Percentiles rank a stretch among this genome's conserved stretches.
phyloP scores from a whole-genome alignment of 2,797 vertebrate genomes.

The Peromyscus aztecus region DNA sequence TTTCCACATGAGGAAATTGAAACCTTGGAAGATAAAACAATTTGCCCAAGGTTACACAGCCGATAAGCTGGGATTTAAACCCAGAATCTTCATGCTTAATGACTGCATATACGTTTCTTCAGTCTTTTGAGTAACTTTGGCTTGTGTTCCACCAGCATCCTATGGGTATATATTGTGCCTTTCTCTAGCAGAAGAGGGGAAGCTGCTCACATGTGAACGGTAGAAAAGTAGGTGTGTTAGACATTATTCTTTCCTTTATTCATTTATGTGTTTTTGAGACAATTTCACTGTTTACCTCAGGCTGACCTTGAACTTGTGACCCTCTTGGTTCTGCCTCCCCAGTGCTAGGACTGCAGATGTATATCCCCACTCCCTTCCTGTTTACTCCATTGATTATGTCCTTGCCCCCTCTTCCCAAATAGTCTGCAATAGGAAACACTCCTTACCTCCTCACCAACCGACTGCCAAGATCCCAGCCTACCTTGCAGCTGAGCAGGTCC shows the following conservation, averaged over 20 bases:
- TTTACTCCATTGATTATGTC: slow-evolving; percentile 16
- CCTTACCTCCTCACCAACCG: slow-evolving; percentile 59
- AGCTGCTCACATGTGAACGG: neutral
- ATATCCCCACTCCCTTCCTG: neutral
- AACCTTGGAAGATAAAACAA: slow-evolving; percentile 59
- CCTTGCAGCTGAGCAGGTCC: slow-evolving; percentile 62
- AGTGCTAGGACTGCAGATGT: neutral
- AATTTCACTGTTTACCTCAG: neutral
- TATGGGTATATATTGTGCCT: neutral
- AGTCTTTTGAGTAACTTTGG: neutral
- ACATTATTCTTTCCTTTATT: neutral
- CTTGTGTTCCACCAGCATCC: neutral
- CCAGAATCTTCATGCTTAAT: neutral
- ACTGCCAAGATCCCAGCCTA: slow-evolving; percentile 57
- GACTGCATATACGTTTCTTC: neutral
- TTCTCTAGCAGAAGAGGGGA: neutral
- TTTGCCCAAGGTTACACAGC: slow-evolving; percentile 59
- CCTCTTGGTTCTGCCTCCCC: neutral
- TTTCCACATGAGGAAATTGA: slow-evolving; percentile 45
- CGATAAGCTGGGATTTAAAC: slow-evolving; percentile 49
- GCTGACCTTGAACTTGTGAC: neutral
- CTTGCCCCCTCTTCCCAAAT: slow-evolving; percentile 2
- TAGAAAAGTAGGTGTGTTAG: neutral
- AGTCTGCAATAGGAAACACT: slow-evolving; percentile 29
- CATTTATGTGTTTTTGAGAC: neutral